These are phyloP conservation scores for Cryptotermes secundus DNA, from an alignment of 1,140 invertebrate species.

Conservation along the genomic window DNA sequence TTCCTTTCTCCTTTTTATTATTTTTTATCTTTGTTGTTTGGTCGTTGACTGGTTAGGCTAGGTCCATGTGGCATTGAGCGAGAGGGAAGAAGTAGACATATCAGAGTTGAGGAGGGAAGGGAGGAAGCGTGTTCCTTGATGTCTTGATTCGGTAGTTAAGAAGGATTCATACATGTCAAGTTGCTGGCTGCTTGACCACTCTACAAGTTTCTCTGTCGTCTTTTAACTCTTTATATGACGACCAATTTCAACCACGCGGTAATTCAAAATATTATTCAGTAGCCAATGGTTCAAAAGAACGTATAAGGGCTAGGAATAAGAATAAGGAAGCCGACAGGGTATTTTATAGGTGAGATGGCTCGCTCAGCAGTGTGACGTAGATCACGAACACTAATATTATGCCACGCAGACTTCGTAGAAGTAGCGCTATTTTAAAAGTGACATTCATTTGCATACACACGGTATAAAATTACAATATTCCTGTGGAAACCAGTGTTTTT, in stretches of 20 bases:
- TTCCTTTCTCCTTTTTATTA: background rate
- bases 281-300: background rate
- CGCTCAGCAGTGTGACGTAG: background rate
- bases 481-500: background rate
- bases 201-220: background rate
- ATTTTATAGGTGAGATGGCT: background rate
- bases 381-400: background rate
- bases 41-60: slow-evolving; percentile 2
- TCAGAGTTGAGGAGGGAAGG: background rate
- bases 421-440: background rate
- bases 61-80: slow-evolving; percentile 7
- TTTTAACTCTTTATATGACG: background rate
- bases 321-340: background rate
- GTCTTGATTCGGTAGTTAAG: slow-evolving; percentile 1
- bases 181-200: background rate
- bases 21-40: background rate
- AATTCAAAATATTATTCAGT: background rate
- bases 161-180: background rate
- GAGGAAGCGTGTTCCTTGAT: background rate
- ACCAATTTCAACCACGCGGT: background rate
- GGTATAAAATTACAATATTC: background rate
- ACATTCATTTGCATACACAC: background rate
- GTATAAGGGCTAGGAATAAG: background rate
- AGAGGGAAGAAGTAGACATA: background rate
- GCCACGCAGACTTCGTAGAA: background rate